phyloP scores from a whole-genome alignment of 2,888 invertebrate genomes.

The Onchidella celtica region DNA sequence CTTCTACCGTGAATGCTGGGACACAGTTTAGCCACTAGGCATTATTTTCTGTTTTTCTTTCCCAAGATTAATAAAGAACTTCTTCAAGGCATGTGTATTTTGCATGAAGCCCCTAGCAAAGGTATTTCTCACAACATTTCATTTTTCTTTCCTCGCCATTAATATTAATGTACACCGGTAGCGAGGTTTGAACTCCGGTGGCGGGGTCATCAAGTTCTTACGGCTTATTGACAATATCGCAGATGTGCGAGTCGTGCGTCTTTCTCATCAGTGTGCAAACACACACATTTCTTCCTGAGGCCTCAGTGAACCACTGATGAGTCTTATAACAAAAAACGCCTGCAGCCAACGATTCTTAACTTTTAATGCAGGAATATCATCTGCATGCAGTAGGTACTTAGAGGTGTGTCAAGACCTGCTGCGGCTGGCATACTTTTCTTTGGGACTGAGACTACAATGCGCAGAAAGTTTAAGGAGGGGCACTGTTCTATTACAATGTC shows the following conservation, averaged over 20 bases:
- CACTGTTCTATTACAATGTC: no score
- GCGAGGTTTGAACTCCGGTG: neutral
- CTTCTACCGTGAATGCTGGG: neutral
- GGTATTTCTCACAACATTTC: neutral
- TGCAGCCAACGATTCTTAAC: no score
- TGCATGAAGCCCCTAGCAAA: neutral
- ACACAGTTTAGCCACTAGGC: neutral
- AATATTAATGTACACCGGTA: no score
- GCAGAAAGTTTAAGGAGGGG: no score
- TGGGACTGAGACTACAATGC: no score
- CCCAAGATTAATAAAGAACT: neutral
- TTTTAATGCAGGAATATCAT: no score
- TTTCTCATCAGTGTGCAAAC: neutral
- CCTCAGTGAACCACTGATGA: no score
- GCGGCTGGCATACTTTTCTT: no score
- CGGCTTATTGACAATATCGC: neutral
- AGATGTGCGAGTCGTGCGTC: neutral
- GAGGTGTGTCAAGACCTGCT: no score
- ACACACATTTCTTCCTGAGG: neutral
- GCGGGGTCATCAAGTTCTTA: neutral
- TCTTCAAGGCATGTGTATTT: neutral
- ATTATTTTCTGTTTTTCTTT: neutral
- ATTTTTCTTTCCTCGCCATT: neutral
- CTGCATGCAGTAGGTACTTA: no score
- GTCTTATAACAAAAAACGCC: no score